Evolutionary conservation across 1,140 invertebrate species (phyloP), one percentile per base, ranked within the genome.

Genomic region (Portunus trituberculatus): DNA sequence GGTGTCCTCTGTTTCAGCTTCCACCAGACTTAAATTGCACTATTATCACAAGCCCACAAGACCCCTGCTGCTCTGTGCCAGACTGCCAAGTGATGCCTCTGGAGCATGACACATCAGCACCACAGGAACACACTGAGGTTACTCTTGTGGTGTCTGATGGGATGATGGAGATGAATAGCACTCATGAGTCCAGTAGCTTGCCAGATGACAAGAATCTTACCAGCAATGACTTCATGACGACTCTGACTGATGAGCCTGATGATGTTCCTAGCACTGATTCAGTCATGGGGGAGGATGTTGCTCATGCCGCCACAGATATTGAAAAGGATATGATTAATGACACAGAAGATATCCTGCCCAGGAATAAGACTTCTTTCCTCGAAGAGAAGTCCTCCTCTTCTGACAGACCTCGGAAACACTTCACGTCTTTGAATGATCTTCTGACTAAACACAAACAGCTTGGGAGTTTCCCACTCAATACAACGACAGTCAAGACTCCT

Each of bases 381-480:
- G 92, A 32, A 32, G 83, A 59, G 28, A n/a, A 87, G 10, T 25
- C 28, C 20, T 83, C 52, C 16, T 10, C 83, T 52, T 86, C 92
- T 52, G 92, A 88, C 0, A 86, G 46, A 93, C 29, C 92, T 87
- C 29, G 10, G 83, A 93, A 87, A 31, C n/a, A 46, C 28, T 93
- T 93, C 83, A 93, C 59, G 0, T 93, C 92, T 48, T 59, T 93
- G 59, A 93, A 93, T 93, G 92, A 93, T 45, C 59, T 93, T n/a
- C 83, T 93, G n/a, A 93, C 31, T 32, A 93, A 93, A 45, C 92
- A 93, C 87, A 93, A 93, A 14, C 92, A 93, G 82, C 92, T 93
- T 45, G 83, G 92, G 52, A 93, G 39, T 93, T 0, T 87, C n/a
- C 92, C 92, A 20, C 92, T 59, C 16, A 25, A 88, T 88, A 52